Percentiles rank a stretch among this genome's conserved stretches.
phyloP scores from a whole-genome alignment of 2,797 vertebrate genomes.

The Lemur catta region DNA sequence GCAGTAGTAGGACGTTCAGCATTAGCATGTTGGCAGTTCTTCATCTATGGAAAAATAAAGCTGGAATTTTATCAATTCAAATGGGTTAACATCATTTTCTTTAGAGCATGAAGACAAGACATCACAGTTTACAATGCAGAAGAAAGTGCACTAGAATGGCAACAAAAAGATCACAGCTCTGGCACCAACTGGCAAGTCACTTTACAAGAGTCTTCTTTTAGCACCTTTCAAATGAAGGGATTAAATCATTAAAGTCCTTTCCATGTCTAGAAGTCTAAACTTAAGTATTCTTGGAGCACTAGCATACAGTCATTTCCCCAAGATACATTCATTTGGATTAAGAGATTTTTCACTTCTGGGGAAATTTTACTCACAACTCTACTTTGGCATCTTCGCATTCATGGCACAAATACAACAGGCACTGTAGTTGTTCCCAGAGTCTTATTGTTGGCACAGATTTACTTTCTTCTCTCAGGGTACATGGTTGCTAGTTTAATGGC shows the following conservation, averaged over 20 bases:
- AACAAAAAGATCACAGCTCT: background rate
- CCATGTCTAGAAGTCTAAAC: background rate
- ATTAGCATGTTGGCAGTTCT: conserved; percentile 91
- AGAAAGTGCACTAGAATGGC: background rate
- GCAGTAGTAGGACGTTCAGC: conserved; percentile 85
- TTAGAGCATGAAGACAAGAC: background rate
- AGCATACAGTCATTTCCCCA: background rate
- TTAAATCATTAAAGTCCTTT: background rate
- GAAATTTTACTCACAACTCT: background rate
- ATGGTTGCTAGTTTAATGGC: background rate
- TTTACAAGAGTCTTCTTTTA: background rate
- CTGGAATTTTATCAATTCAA: conserved; percentile 16
- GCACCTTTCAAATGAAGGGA: background rate
- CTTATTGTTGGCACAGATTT: background rate
- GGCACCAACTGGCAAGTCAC: background rate
- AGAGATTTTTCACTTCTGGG: background rate
- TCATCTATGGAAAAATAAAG: conserved; percentile 84
- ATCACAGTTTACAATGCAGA: background rate
- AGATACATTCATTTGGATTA: background rate
- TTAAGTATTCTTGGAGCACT: background rate
- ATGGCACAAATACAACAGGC: background rate
- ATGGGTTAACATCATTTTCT: background rate
- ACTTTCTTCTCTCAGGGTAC: background rate
- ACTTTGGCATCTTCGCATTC: background rate
- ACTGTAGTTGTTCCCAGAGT: background rate